Evolutionary conservation across 2,888 invertebrate species (phyloP), one percentile per base, ranked within the genome.

Genomic region (Dryococelus australis): DNA sequence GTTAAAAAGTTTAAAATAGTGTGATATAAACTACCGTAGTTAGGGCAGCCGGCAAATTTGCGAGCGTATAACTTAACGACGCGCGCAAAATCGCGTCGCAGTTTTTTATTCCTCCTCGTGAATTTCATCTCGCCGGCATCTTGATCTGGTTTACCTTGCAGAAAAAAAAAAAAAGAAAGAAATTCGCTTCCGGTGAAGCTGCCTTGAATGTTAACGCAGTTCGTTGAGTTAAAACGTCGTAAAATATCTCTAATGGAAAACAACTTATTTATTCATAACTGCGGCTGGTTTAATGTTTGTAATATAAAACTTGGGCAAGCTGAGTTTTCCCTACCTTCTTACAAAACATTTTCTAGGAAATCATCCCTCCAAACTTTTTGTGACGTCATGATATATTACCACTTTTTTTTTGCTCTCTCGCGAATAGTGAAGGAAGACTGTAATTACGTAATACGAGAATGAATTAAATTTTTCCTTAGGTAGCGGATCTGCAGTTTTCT

Each of bases 121-220:
- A 65, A n/a, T 65, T 65, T 65, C n/a, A 65, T 65, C 65, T 65
- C n/a, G 20, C 16, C 65, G 65, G 65, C n/a, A 8, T 24, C 65
- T 65, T 65, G 65, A 65, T 65, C 24, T 65, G 24, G 65, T n/a
- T n/a, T 65, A 65, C 65, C n/a, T 65, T 65, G 8, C n/a, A 65
- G 16, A 65, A 65, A 65, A 65, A 65, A 65, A 35, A 35, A 35
- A 35, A 35, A 35, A 35, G 4, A 35, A 35, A 4, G 35, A 35
- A 65, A 65, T n/a, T 65, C 65, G n/a, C 65, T 65, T 65, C 65
- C 65, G 65, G 65, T n/a, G 65, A 65, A 24, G 65, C 65, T 65
- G 20, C n/a, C 65, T n/a, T n/a, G 65, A 65, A n/a, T 65, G 65
- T 65, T 65, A 16, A 24, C 20, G 65, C 65, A 65, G 65, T 65